Base-by-base conservation (phyloP, 2,113 vertebrate species). In the Bufo bufo region DNA sequence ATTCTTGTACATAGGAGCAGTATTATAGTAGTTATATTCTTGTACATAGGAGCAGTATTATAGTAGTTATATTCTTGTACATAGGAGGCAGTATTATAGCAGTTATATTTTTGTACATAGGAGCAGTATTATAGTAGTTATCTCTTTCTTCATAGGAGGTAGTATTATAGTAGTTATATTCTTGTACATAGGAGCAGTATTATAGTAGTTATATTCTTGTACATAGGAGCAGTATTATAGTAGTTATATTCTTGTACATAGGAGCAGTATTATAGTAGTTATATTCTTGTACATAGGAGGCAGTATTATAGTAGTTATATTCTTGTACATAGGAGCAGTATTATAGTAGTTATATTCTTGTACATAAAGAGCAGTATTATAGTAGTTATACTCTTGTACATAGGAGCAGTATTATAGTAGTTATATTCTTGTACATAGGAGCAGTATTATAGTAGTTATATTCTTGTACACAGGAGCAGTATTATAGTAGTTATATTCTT, bases 251-350 rank as follows among this genome's bases (percentile, higher is more conserved):
- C n/a, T 23, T 69, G 65, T 33, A 33, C n/a, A 69, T 69, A 69
- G 9, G 10, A 13, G n/a, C n/a, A 69, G n/a, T 33, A 69, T 69
- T 69, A 69, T 69, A 69, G 65, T 69, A 69, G 65, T 69, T 69
- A 69, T 69, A 69, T 33, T 69, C n/a, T 69, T 69, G 65, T 33
- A 69, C 2, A 69, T 69, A 69, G 65, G 65, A 12, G 16, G 65
- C 9, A 69, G 65, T 69, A 69, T 69, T 69, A 69, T 69, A 69
- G 65, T 69, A 69, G 65, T 69, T 69, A 69, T 69, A 61, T 61
- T 61, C 16, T 61, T 66, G 63, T 66, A 66, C 6, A 66, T 23
- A 11, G 63, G 63, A 5, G 63, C 63, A 66, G 63, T 66, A 66
- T 66, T 66, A 23, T 66, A 66, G 63, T 66, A 23, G 63, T 66